Conservation (phyloP, 2,888 invertebrate species). For the Heliconius sara region DNA sequence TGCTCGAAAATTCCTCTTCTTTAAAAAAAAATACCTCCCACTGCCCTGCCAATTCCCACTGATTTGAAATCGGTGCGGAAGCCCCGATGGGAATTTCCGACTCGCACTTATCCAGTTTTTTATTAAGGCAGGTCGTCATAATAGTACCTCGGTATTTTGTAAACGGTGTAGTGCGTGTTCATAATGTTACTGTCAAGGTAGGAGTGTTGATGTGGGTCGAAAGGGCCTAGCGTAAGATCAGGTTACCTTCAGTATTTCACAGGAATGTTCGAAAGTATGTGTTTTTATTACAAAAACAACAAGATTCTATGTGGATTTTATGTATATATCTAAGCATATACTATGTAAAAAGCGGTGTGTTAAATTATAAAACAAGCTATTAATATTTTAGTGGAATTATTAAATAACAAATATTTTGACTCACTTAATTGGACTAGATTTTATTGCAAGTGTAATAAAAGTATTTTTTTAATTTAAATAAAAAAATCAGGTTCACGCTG, state of each 20-base stretch:
- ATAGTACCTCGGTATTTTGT: constrained; percentile 39
- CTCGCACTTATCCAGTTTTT: not conserved
- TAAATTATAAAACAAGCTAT: not conserved
- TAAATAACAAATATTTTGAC: not conserved
- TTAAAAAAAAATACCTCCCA: too few species aligned
- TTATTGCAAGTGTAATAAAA: too few species aligned
- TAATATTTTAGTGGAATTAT: not conserved
- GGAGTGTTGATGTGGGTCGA: constrained; percentile 49
- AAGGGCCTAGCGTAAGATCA: constrained; percentile 48
- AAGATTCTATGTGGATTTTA: not conserved
- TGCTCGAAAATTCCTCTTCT: too few species aligned
- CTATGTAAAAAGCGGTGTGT: too few species aligned
- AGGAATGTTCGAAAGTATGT: constrained; percentile 37
- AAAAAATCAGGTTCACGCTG: too few species aligned
- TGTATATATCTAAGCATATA: not conserved
- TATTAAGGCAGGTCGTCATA: constrained; percentile 41
- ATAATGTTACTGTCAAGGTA: constrained; percentile 50
- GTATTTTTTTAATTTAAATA: too few species aligned
- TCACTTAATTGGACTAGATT: not conserved
- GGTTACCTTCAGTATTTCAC: constrained; percentile 46
- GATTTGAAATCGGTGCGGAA: too few species aligned
- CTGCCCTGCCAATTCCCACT: too few species aligned
- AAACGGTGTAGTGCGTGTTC: constrained; percentile 42
- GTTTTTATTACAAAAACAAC: constrained; percentile 23
- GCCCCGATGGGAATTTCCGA: too few species aligned